Evolutionary conservation across 2,888 invertebrate species (phyloP).

Genomic region (Morpho helenor): DNA sequence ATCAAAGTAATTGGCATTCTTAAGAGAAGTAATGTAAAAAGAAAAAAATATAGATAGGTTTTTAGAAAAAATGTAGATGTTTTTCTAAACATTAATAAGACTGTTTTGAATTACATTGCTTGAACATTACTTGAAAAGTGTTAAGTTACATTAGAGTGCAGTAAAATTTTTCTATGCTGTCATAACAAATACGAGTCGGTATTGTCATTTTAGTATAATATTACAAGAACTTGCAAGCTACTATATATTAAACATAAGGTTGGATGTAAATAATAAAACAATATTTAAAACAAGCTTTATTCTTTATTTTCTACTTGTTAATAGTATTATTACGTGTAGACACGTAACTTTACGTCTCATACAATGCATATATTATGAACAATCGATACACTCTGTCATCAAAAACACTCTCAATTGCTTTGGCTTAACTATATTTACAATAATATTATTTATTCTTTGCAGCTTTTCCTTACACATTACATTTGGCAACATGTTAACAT

Average conservation of each 20-base stretch:
- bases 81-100: no score
- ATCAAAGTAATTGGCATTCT: slow-evolving; percentile 9
- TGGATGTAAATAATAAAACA: slow-evolving; percentile 9
- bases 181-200: no score
- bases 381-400: slow-evolving; percentile 56
- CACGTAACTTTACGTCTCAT: slow-evolving; percentile 43
- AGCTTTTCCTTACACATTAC: slow-evolving; percentile 61
- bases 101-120: no score
- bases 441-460: slow-evolving; percentile 51
- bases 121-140: no score
- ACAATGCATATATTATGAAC: slow-evolving; percentile 42
- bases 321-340: slow-evolving; percentile 53
- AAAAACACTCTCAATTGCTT: slow-evolving; percentile 59
- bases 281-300: slow-evolving; percentile 76
- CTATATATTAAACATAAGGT: background rate
- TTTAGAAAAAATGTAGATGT: no score
- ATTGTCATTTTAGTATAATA: no score
- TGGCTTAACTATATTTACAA: slow-evolving; percentile 73
- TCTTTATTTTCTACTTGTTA: slow-evolving; percentile 60
- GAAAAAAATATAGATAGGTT: background rate
- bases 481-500: slow-evolving; percentile 73
- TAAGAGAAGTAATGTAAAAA: slow-evolving; percentile 2
- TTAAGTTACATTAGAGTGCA: no score
- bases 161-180: no score
- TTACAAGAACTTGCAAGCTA: background rate